These are phyloP conservation scores for Phoebastria nigripes DNA, from an alignment of 2,797 vertebrate genomes.

Conservation along the genomic window DNA sequence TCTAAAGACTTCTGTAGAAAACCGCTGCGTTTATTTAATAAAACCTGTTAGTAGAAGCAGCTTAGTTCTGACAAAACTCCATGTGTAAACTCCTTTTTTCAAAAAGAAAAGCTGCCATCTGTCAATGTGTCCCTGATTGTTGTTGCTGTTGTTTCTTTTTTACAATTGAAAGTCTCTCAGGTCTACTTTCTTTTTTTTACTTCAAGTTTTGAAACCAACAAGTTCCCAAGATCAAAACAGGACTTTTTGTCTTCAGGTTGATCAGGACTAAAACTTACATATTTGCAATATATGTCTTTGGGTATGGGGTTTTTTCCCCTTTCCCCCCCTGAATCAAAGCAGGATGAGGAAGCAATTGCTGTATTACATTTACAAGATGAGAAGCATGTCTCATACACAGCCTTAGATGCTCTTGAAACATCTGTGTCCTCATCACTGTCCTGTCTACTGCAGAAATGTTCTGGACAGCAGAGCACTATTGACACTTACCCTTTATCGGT, in stretches of 20 bases:
- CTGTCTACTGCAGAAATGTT: neutral
- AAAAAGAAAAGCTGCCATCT: neutral
- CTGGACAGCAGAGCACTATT: neutral
- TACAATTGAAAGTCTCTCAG: neutral
- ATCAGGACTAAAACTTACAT: neutral
- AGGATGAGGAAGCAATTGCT: neutral
- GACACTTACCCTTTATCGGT: too few relatives aligned
- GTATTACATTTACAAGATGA: neutral
- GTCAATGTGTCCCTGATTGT: neutral
- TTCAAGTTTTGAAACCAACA: neutral
- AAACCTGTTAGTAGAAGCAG: neutral
- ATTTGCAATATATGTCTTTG: neutral
- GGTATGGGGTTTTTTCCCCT: neutral
- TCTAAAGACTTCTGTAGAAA: neutral
- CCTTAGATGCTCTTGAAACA: neutral
- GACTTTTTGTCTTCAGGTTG: neutral
- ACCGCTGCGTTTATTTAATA: neutral
- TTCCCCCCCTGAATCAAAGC: fast-evolving
- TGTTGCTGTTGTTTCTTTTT: neutral
- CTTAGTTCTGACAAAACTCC: neutral
- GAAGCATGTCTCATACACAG: neutral
- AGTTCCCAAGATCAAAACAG: neutral
- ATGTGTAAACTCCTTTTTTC: neutral
- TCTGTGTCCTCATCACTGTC: neutral
- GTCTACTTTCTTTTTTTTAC: neutral